Conservation (phyloP, 2,888 invertebrate genomes). For the Dione vanillae region DNA sequence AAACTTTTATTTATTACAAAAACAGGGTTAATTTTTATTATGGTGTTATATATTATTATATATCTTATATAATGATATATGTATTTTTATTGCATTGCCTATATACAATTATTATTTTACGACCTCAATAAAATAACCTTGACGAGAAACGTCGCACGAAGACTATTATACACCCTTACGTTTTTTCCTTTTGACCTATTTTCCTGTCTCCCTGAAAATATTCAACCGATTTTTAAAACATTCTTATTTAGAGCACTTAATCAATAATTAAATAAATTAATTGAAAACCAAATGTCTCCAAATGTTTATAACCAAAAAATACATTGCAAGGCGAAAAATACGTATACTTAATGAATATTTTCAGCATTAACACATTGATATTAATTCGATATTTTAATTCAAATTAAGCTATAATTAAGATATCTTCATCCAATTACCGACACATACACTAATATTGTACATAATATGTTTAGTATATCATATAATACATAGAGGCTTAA, state of each 20-base stretch:
- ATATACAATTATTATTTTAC: conserved; percentile 35
- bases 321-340: too few relatives aligned
- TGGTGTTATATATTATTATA: too few relatives aligned
- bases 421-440: too few relatives aligned
- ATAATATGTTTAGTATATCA: neutral
- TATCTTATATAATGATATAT: too few relatives aligned
- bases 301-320: too few relatives aligned
- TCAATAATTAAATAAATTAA: too few relatives aligned
- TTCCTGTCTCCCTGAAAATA: conserved; percentile 47
- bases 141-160: conserved; percentile 58
- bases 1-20: too few relatives aligned
- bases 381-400: neutral
- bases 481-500: conserved; percentile 4
- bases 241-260: neutral
- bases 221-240: conserved; percentile 1
- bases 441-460: too few relatives aligned
- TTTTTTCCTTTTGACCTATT: conserved; percentile 66
- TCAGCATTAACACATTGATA: too few relatives aligned
- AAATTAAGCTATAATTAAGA: too few relatives aligned
- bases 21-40: too few relatives aligned
- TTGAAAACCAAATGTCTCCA: too few relatives aligned
- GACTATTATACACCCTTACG: conserved; percentile 59
- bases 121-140: conserved; percentile 58
- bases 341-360: neutral
- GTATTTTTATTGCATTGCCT: neutral